phyloP scores from a whole-genome alignment of 2,888 invertebrate genomes.

The Corbicula japonica region DNA sequence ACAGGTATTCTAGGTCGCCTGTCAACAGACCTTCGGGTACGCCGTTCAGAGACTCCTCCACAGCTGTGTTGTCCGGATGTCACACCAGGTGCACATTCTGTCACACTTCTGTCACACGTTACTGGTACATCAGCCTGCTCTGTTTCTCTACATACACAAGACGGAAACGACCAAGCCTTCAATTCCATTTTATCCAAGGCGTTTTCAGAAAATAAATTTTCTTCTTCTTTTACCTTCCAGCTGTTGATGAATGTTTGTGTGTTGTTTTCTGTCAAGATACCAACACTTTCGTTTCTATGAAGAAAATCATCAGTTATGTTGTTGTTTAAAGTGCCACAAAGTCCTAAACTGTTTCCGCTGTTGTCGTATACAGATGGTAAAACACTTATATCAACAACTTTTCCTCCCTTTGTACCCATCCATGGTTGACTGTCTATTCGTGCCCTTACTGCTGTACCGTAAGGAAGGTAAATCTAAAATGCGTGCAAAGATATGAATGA shows the following conservation, averaged over 20 bases:
- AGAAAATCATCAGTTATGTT: constrained; percentile 2
- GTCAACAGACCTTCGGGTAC: not conserved
- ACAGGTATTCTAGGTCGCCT: not conserved
- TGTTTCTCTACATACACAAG: constrained; percentile 6
- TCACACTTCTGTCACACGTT: constrained; percentile 9
- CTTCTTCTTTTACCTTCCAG: not conserved
- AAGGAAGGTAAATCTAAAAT: not conserved
- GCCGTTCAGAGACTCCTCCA: not conserved
- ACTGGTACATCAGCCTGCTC: not conserved
- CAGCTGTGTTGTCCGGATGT: constrained; percentile 16
- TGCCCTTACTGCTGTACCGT: constrained; percentile 1
- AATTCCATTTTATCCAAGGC: not conserved
- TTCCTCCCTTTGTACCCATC: constrained; percentile 1
- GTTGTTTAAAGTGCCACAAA: constrained; percentile 11
- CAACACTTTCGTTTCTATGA: not conserved
- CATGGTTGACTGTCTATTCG: not conserved
- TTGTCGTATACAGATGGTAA: constrained; percentile 6
- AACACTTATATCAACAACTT: constrained; percentile 10
- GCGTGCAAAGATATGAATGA: not conserved
- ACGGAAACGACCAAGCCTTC: constrained; percentile 2
- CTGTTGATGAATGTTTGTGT: not conserved
- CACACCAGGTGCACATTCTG: not conserved
- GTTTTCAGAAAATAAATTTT: not conserved
- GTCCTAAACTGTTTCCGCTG: constrained; percentile 14
- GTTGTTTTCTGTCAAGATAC: not conserved